Evolutionary conservation across 1,140 invertebrate genomes (phyloP).

Genomic region (Rhynchophorus ferrugineus): DNA sequence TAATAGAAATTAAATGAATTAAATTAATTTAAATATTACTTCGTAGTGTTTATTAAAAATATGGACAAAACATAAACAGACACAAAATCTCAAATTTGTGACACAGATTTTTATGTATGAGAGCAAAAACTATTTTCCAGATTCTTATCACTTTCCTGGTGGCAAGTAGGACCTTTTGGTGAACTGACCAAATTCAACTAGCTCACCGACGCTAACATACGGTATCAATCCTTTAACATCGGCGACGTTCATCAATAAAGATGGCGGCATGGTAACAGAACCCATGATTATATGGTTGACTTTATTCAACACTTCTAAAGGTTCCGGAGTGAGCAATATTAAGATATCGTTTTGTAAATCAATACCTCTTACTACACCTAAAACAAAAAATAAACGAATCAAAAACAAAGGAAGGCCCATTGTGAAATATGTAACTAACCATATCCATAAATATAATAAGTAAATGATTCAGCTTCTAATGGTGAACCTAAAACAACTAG

Average conservation of each 20-base stretch:
- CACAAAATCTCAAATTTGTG: not conserved
- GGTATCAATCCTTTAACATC: conserved; percentile 28
- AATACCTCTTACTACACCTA: conserved; percentile 35
- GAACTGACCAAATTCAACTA: conserved; percentile 27
- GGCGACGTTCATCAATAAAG: conserved; percentile 32
- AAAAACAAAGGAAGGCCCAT: not conserved
- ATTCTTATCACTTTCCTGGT: conserved; percentile 13
- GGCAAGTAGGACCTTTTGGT: conserved; percentile 32
- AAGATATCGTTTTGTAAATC: conserved; percentile 24
- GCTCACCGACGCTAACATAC: conserved; percentile 29
- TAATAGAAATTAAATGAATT: too few relatives aligned
- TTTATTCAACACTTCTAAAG: conserved; percentile 23
- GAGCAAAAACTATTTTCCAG: too few relatives aligned
- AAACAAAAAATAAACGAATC: conserved; percentile 11
- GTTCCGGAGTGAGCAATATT: conserved; percentile 32
- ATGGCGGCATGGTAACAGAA: conserved; percentile 32
- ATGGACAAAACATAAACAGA: too few relatives aligned
- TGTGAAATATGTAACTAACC: conserved; percentile 20
- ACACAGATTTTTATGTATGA: not conserved
- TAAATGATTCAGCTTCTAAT: not conserved
- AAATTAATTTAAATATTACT: too few relatives aligned
- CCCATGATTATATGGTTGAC: conserved; percentile 29
- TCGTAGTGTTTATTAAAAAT: too few relatives aligned
- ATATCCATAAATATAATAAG: conserved; percentile 29
- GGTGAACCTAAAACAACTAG: conserved; percentile 33